phyloP scores from a whole-genome alignment of 2,797 vertebrate genomes.

The Cossypha dichroa region DNA sequence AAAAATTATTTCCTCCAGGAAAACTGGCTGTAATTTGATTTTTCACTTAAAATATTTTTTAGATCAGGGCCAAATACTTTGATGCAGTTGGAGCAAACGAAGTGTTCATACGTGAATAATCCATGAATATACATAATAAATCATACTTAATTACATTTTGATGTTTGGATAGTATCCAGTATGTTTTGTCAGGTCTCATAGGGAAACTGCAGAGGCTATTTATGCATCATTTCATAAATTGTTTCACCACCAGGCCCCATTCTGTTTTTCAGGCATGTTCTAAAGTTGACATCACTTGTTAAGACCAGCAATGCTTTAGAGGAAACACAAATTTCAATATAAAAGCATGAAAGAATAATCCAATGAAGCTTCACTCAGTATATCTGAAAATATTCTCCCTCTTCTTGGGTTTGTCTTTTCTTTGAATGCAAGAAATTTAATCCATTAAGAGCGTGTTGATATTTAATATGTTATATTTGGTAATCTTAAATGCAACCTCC shows the following conservation, averaged over 20 bases:
- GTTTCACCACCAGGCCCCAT: conserved; percentile 37
- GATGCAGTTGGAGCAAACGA: background rate
- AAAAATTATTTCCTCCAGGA: conserved; percentile 6
- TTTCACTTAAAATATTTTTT: conserved; percentile 38
- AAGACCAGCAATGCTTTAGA: background rate
- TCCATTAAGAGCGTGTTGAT: background rate
- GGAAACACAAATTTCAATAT: background rate
- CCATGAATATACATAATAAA: conserved; percentile 55
- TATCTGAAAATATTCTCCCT: background rate
- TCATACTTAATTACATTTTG: conserved; percentile 61
- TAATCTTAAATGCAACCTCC: background rate
- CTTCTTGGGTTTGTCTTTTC: background rate
- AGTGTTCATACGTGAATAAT: conserved; percentile 49
- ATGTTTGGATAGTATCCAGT: conserved; percentile 44
- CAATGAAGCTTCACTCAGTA: background rate
- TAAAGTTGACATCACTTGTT: conserved; percentile 8
- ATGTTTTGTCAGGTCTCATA: conserved; percentile 34
- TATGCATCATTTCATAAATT: conserved; percentile 57
- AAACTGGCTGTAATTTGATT: conserved; percentile 11
- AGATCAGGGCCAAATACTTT: background rate
- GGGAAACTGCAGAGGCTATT: conserved; percentile 19
- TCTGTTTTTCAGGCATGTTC: conserved; percentile 19
- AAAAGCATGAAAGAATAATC: background rate
- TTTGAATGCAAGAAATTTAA: background rate
- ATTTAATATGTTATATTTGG: background rate